Evolutionary conservation across 2,113 vertebrate genomes (phyloP).

Genomic region (Copsychus sechellarum): DNA sequence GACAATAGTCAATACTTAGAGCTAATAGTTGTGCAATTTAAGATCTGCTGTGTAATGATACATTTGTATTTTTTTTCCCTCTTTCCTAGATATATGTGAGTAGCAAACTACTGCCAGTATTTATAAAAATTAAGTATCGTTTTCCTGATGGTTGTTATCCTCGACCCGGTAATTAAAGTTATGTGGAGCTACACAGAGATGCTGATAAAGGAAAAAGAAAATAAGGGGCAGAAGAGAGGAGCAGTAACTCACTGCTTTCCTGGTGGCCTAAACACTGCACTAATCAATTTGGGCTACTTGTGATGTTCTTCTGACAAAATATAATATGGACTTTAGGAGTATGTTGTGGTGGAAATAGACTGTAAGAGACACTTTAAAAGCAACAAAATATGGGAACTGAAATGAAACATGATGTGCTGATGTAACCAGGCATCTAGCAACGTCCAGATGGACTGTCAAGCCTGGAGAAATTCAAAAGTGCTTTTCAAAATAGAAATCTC

Average conservation of each 20-base stretch:
- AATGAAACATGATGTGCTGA: background rate
- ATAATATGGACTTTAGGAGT: background rate
- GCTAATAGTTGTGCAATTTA: slow-evolving; percentile 64
- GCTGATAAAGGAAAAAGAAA: background rate
- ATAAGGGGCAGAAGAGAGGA: background rate
- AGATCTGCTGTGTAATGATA: slow-evolving; percentile 40
- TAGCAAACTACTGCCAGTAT: slow-evolving; percentile 1
- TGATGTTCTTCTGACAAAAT: background rate
- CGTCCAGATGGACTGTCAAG: background rate
- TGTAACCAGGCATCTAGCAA: background rate
- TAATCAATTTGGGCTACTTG: background rate
- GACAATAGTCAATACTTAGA: slow-evolving; percentile 53
- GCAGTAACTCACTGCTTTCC: background rate
- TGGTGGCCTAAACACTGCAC: background rate
- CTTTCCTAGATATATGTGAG: background rate
- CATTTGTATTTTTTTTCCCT: slow-evolving; percentile 30
- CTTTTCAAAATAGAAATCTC: background rate
- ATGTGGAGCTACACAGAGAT: background rate
- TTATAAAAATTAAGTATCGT: slow-evolving; percentile 29
- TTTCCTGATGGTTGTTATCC: background rate
- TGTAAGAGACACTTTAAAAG: background rate
- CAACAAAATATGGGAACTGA: background rate
- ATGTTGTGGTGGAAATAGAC: background rate
- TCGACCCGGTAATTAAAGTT: slow-evolving; percentile 33
- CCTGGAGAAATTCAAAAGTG: background rate